A percentile compares a stretch with the other conserved stretches of the same genome.
phyloP scores from a whole-genome alignment of 2,888 invertebrate species.

The Philereme transversata region DNA sequence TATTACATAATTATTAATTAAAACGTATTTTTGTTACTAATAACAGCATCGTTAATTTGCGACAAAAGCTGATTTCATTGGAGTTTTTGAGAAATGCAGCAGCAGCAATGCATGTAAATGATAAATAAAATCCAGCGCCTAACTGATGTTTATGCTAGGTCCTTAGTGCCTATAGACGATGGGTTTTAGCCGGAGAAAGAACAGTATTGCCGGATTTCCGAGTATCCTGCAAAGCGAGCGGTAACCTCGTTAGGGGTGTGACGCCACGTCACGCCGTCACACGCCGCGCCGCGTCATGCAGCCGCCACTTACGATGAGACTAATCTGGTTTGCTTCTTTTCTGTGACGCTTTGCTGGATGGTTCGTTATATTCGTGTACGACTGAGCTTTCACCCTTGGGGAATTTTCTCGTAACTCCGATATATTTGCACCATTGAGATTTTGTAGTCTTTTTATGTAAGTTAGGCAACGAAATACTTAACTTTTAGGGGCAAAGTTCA shows the following conservation, averaged over 20 bases:
- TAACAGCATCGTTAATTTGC: too few species aligned
- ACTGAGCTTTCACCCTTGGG: background rate
- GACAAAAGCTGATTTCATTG: too few species aligned
- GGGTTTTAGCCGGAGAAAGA: background rate
- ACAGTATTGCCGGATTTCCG: background rate
- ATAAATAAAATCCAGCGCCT: too few species aligned
- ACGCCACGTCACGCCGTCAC: slow-evolving; percentile 7
- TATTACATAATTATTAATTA: too few species aligned
- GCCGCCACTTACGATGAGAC: slow-evolving; percentile 21
- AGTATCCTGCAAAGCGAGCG: slow-evolving; percentile 5
- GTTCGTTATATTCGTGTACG: slow-evolving; percentile 8
- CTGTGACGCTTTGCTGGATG: slow-evolving; percentile 13
- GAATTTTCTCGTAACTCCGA: background rate
- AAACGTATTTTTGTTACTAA: too few species aligned
- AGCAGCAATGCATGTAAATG: too few species aligned
- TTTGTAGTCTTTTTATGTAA: background rate
- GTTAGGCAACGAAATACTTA: too few species aligned
- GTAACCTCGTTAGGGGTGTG: slow-evolving; percentile 29
- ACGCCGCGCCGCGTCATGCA: slow-evolving; percentile 19
- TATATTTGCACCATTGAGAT: background rate
- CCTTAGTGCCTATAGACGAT: too few species aligned
- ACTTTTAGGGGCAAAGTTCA: too few species aligned
- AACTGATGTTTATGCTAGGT: too few species aligned
- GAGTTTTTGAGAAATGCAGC: too few species aligned
- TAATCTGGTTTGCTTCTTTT: slow-evolving; percentile 23